A percentile compares a stretch with the other conserved stretches of the same genome.
These are phyloP conservation scores for Chrysochloris asiatica DNA, from an alignment of 2,113 vertebrate genomes.

Conservation along the genomic window DNA sequence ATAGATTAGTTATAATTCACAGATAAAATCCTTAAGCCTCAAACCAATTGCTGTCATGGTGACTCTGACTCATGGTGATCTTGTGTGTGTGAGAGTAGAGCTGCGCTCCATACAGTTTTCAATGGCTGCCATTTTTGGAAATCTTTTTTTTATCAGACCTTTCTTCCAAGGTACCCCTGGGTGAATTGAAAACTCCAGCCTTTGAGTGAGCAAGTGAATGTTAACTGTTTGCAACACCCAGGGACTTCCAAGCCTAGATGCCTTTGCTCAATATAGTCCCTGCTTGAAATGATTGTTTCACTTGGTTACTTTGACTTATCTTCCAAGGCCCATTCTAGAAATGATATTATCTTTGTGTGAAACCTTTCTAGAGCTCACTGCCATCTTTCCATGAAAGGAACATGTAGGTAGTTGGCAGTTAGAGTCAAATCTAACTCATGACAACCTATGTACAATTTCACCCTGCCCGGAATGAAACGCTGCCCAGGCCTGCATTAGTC, in stretches of 20 bases:
- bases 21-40: not conserved
- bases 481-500: not conserved
- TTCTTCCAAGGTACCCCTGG: not conserved
- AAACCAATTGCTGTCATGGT: not conserved
- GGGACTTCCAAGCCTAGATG: not conserved
- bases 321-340: slow-evolving; percentile 6
- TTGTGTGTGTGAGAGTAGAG: not conserved
- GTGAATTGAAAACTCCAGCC: not conserved
- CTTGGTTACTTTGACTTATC: not conserved
- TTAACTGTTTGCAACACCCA: not conserved
- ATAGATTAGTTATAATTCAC: not conserved
- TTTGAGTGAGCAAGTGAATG: not conserved
- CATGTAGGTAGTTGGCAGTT: not conserved
- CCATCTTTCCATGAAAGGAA: not conserved
- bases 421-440: not conserved
- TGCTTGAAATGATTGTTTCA: not conserved
- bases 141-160: not conserved
- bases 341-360: not conserved
- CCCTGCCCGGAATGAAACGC: not conserved
- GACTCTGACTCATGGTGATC: not conserved
- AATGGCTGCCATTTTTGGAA: not conserved
- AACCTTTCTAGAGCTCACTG: not conserved
- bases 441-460: not conserved
- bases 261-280: not conserved
- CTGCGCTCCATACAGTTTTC: not conserved